phyloP scores from a whole-genome alignment of 2,113 vertebrate genomes.

The Colossoma macropomum region DNA sequence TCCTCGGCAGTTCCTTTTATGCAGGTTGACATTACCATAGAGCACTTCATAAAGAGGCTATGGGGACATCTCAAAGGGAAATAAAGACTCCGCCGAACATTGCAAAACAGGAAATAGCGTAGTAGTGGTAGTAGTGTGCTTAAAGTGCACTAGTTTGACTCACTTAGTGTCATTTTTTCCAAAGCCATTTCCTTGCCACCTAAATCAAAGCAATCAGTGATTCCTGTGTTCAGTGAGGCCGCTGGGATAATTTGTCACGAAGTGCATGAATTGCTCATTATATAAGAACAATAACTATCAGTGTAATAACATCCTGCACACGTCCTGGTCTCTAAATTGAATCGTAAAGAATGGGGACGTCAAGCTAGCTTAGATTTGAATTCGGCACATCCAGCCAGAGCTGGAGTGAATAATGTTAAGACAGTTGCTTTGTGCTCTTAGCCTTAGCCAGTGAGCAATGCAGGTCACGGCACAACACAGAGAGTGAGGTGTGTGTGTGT shows the following conservation, averaged over 20 bases:
- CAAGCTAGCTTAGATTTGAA: slow-evolving; percentile 17
- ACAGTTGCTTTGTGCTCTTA: slow-evolving; percentile 7
- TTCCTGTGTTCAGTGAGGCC: neutral
- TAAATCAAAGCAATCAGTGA: neutral
- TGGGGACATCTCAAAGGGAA: neutral
- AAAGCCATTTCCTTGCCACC: neutral
- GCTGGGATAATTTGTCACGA: neutral
- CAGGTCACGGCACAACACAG: neutral
- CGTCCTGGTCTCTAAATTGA: slow-evolving; percentile 1
- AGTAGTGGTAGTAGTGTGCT: neutral
- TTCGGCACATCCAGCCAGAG: neutral
- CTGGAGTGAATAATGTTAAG: neutral
- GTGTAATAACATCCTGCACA: slow-evolving; percentile 12
- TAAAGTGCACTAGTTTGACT: neutral
- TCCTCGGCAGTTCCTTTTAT: neutral
- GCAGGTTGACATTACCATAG: neutral
- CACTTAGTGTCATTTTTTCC: neutral
- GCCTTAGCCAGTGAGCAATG: neutral
- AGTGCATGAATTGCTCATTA: neutral
- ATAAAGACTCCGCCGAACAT: neutral
- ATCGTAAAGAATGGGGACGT: slow-evolving; percentile 11
- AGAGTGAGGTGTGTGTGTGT: neutral
- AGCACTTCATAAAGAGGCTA: neutral
- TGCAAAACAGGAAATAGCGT: slow-evolving; percentile 6
- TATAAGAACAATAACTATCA: slow-evolving; percentile 1